Conservation (phyloP, 2,888 invertebrate species). For the Azorinus chamasolen region DNA sequence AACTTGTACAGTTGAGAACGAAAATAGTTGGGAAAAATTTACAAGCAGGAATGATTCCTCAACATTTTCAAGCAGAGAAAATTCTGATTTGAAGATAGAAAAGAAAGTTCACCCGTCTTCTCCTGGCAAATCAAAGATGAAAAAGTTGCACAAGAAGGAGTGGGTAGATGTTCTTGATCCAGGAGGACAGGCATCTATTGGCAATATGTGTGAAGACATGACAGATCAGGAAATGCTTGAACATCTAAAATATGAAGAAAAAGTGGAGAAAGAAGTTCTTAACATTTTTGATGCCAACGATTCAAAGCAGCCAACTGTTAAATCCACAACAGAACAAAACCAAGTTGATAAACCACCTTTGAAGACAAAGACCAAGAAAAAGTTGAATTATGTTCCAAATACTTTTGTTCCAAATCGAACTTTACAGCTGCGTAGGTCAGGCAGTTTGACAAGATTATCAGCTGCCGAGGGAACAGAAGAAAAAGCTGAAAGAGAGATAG, state of each 20-base stretch:
- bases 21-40: neutral
- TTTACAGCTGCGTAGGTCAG: slow-evolving; percentile 71
- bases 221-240: slow-evolving; percentile 17
- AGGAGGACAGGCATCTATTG: neutral
- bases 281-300: neutral
- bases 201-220: slow-evolving; percentile 4
- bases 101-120: neutral
- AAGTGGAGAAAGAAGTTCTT: slow-evolving; percentile 7
- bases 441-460: slow-evolving; percentile 63
- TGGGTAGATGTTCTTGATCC: slow-evolving; percentile 58
- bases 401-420: slow-evolving; percentile 76
- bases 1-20: neutral
- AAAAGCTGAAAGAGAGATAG: neutral
- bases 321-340: neutral
- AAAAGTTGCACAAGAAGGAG: slow-evolving; percentile 48
- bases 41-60: slow-evolving; percentile 7
- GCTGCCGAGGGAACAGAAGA: slow-evolving; percentile 1
- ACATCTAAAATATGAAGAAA: neutral
- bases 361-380: slow-evolving; percentile 55
- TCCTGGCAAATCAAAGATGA: slow-evolving; percentile 2
- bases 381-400: slow-evolving; percentile 72
- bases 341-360: neutral
- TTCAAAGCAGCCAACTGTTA: neutral
- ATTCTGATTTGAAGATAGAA: neutral
- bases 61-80: slow-evolving; percentile 5